Evolutionary conservation across 2,888 invertebrate genomes (phyloP).

Genomic region (Polyploca ridens): DNA sequence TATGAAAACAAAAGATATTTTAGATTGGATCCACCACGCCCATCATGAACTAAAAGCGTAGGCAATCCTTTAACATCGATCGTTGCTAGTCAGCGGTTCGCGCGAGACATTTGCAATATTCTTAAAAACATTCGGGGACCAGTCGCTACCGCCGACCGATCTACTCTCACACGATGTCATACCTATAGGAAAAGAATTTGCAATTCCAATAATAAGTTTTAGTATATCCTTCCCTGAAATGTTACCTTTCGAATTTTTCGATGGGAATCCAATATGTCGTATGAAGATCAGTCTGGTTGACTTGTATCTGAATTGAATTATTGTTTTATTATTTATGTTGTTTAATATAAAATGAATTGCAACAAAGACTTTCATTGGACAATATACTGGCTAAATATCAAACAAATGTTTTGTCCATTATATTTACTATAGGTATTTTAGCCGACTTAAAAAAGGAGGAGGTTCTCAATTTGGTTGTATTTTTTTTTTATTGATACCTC

Average conservation of each 20-base stretch:
- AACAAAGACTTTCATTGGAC: no score
- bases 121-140: conserved; percentile 69
- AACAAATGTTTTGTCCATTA: no score
- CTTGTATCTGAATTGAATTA: not conserved
- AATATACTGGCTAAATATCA: no score
- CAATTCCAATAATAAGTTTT: conserved; percentile 60
- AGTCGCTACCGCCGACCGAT: conserved; percentile 41
- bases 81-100: conserved; percentile 60
- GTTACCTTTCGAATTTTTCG: conserved; percentile 10
- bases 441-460: no score
- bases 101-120: conserved; percentile 71
- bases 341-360: no score
- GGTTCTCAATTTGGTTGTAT: no score
- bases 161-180: conserved; percentile 45
- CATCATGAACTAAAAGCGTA: conserved; percentile 53
- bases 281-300: not conserved
- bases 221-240: conserved; percentile 18
- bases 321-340: not conserved
- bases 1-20: conserved; percentile 42
- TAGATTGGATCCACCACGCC: conserved; percentile 49
- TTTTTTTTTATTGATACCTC: no score
- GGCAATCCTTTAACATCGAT: conserved; percentile 70
- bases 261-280: not conserved
- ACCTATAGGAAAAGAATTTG: conserved; percentile 53
- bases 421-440: no score